phyloP scores from a whole-genome alignment of 2,888 invertebrate species.

The Microchrysa polita region DNA sequence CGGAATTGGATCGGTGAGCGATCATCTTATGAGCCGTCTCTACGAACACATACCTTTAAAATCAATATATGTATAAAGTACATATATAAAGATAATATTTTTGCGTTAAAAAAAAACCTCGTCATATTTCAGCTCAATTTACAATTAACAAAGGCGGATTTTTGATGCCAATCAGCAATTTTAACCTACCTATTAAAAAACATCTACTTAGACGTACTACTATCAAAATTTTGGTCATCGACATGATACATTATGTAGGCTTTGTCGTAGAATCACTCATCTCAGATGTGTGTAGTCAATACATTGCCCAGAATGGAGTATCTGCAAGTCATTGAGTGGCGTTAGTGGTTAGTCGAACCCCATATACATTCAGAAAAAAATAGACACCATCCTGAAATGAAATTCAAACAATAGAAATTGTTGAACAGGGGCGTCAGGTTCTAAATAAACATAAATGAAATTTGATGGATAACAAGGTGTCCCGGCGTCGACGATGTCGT shows the following conservation, averaged over 20 bases:
- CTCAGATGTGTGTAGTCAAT: background rate
- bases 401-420: conserved; percentile 23
- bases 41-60: no score
- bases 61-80: no score
- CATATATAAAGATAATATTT: background rate
- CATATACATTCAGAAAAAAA: background rate
- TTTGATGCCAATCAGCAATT: conserved; percentile 39
- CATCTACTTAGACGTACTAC: background rate
- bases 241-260: no score
- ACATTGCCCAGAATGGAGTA: background rate
- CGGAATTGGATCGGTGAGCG: no score
- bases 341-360: no score
- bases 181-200: conserved; percentile 29
- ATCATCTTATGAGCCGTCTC: no score
- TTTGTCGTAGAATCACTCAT: background rate
- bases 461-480: background rate
- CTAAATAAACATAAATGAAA: conserved; percentile 27
- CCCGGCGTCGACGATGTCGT: background rate
- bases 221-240: background rate
- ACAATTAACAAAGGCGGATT: conserved; percentile 14
- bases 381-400: background rate
- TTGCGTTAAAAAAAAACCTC: background rate
- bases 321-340: conserved; percentile 7
- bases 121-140: conserved; percentile 20
- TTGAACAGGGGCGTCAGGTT: conserved; percentile 28